phyloP scores from a whole-genome alignment of 1,140 invertebrate genomes.

The Drosophila murphyi region DNA sequence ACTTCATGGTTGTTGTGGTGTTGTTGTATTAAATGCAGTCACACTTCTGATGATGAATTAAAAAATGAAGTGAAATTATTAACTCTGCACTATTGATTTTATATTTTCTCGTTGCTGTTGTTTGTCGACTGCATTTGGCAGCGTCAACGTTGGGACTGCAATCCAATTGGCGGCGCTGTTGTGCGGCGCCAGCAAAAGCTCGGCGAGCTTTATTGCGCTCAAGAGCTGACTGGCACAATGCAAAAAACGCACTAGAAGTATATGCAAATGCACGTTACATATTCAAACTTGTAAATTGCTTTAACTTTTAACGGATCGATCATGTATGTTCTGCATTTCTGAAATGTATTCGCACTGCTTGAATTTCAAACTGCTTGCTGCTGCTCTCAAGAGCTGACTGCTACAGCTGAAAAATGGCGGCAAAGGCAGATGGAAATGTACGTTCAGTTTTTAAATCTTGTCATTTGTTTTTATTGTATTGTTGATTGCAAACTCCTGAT shows the following conservation, averaged over 20 bases:
- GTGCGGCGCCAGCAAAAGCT: constrained; percentile 19
- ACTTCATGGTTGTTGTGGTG: constrained; percentile 57
- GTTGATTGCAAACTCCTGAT: constrained; percentile 50
- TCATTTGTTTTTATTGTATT: constrained; percentile 57
- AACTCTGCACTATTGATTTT: constrained; percentile 53
- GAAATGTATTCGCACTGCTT: too few species aligned
- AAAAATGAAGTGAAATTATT: neutral
- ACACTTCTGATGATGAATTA: neutral
- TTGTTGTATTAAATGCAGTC: constrained; percentile 19
- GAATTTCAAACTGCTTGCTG: neutral
- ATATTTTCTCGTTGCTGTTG: constrained; percentile 20
- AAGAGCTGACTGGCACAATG: constrained; percentile 8
- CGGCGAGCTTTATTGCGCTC: neutral
- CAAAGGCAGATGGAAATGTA: neutral
- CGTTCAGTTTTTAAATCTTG: too few species aligned
- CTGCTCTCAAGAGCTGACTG: constrained; percentile 28
- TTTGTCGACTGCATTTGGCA: constrained; percentile 59
- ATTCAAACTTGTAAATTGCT: neutral
- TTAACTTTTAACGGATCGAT: constrained; percentile 43
- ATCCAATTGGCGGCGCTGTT: constrained; percentile 9
- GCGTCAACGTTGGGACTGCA: constrained; percentile 53
- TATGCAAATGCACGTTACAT: too few species aligned
- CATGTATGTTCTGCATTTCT: too few species aligned
- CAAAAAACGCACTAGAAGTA: too few species aligned
- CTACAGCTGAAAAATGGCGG: neutral